Evolutionary conservation across 2,888 invertebrate species (phyloP).

Genomic region (Caradrina kadenii): DNA sequence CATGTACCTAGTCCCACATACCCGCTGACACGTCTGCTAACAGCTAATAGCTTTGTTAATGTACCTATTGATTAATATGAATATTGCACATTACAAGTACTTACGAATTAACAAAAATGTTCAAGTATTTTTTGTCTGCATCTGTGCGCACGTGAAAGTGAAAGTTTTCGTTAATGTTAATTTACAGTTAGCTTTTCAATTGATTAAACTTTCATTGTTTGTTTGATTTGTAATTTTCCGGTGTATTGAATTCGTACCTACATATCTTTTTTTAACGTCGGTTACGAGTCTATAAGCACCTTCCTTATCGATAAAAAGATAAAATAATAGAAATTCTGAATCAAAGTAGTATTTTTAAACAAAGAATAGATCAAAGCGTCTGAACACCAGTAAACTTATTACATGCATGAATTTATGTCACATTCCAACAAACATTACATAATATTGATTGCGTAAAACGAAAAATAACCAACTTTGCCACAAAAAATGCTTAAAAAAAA

Average conservation of each 20-base stretch:
- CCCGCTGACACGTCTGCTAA: constrained; percentile 29
- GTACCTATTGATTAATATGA: constrained; percentile 31
- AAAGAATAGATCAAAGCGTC: neutral
- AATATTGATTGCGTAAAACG: neutral
- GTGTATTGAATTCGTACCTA: neutral
- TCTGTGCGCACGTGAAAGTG: neutral
- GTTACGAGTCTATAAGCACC: neutral
- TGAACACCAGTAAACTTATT: neutral
- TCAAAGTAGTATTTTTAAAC: neutral
- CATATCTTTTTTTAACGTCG: neutral
- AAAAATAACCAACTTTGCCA: neutral
- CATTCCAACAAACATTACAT: neutral
- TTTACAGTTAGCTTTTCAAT: neutral
- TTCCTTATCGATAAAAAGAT: neutral
- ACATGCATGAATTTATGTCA: neutral
- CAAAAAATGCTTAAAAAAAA: neutral
- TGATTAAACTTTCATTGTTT: neutral
- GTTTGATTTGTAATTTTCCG: neutral
- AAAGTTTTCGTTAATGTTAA: neutral
- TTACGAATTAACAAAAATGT: constrained; percentile 14
- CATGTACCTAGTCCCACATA: constrained; percentile 26
- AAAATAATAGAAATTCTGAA: neutral
- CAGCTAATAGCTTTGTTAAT: constrained; percentile 30
- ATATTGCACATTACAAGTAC: constrained; percentile 13
- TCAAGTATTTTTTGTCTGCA: neutral